Evolutionary conservation across 2,888 invertebrate species (phyloP).

Genomic region (Maniola hyperantus): DNA sequence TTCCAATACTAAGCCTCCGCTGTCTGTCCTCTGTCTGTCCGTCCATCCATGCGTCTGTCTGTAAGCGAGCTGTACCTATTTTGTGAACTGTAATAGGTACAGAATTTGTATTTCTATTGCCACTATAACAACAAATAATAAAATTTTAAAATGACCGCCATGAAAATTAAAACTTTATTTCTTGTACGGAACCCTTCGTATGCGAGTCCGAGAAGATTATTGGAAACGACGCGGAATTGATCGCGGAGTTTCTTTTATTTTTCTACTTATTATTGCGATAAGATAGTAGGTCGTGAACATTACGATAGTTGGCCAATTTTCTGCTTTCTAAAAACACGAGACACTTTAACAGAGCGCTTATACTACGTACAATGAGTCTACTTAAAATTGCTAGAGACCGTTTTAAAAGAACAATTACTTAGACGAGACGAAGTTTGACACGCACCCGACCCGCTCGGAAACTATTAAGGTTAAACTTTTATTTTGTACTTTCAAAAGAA

Average conservation of each 20-base stretch:
- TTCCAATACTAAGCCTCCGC: no score
- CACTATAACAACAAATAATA: no score
- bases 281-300: constrained; percentile 30
- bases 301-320: constrained; percentile 30
- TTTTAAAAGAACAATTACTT: neutral
- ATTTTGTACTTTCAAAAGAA: neutral
- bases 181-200: no score
- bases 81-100: no score
- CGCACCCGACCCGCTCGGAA: neutral
- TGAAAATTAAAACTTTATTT: no score
- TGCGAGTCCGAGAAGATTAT: neutral
- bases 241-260: constrained; percentile 2
- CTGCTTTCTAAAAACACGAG: constrained; percentile 21
- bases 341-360: neutral
- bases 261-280: neutral
- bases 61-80: no score
- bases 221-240: neutral
- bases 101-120: no score
- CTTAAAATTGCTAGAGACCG: neutral
- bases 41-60: no score
- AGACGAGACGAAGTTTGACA: constrained; percentile 1
- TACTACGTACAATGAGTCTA: neutral
- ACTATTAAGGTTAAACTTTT: neutral
- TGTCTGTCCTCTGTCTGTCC: no score
- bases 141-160: no score